Base-by-base conservation (phyloP, 2,888 invertebrate genomes). In the Tricholauxania praeusta region DNA sequence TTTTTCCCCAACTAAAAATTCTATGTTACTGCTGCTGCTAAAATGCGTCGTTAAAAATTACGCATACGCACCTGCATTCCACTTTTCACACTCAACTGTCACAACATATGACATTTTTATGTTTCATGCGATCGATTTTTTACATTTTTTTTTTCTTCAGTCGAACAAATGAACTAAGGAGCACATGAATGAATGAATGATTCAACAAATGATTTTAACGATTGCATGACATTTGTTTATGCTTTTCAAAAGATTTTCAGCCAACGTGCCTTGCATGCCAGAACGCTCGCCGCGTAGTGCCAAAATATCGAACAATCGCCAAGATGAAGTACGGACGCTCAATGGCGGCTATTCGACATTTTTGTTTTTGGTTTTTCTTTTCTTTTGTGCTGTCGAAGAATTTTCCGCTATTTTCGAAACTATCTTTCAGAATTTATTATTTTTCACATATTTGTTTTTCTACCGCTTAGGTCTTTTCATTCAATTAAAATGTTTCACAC, bases 401-500 rank as follows among this genome's bases (percentile, higher is more conserved):
- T 6, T 53, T 53, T 28, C n/a, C 72, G 72, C 71, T 66, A n/a
- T 14, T 22, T 15, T 39, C 39, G 10, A 39, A 39, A 39, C 10
- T 39, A 39, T 39, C 10, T 39, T 39, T 39, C 39, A 39, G 39
- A 39, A 10, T 39, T 39, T 39, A 1, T 39, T 28, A 28, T 39
- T 39, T 39, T 39, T 39, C 10, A 39, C 7, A 39, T 39, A 10
- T 39, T 39, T 39, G 39, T 39, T 39, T 39, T 39, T 10, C 10
- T 39, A 10, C 10, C 10, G 39, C 10, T 39, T 39, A 39, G 39
- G 39, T 39, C 10, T 39, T n/a, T 39, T 39, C 73, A 70, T 76
- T 68, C 75, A 73, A 75, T 78, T 76, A 77, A 78, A 80, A 80
- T 78, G 76, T 72, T 74, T 78, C 78, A 79, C 81, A 81, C 81